These are phyloP conservation scores for Spheniscus humboldti DNA, from an alignment of 2,797 vertebrate species.

Conservation along the genomic window DNA sequence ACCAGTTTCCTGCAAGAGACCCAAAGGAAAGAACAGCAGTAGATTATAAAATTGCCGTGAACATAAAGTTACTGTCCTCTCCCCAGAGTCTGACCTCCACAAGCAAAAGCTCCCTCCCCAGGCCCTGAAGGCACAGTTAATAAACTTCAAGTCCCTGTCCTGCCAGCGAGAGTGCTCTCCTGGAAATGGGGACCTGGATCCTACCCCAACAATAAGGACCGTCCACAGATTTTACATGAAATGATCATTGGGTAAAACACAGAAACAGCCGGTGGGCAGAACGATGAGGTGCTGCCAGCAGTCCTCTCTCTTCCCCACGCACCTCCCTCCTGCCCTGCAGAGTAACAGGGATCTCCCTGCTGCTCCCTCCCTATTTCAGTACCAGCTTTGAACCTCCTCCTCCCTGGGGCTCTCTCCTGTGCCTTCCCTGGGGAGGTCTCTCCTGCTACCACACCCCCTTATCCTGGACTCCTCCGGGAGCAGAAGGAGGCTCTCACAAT, in stretches of 20 bases:
- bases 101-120: neutral
- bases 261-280: neutral
- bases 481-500: neutral
- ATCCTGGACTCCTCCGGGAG: neutral
- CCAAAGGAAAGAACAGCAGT: neutral
- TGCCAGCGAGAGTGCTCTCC: neutral
- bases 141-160: neutral
- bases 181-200: neutral
- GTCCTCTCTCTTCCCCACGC: neutral
- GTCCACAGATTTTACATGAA: neutral
- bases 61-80: neutral
- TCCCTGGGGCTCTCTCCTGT: neutral
- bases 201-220: neutral
- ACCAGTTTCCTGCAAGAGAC: neutral
- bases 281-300: neutral
- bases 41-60: neutral
- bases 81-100: neutral
- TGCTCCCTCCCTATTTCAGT: neutral
- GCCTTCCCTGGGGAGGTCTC: neutral
- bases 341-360: neutral
- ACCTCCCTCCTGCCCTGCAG: neutral
- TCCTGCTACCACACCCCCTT: fast-evolving
- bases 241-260: neutral
- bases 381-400: neutral
- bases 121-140: neutral